Evolutionary conservation across 2,888 invertebrate species (phyloP).

Genomic region (Cryptophagus acutangulus): DNA sequence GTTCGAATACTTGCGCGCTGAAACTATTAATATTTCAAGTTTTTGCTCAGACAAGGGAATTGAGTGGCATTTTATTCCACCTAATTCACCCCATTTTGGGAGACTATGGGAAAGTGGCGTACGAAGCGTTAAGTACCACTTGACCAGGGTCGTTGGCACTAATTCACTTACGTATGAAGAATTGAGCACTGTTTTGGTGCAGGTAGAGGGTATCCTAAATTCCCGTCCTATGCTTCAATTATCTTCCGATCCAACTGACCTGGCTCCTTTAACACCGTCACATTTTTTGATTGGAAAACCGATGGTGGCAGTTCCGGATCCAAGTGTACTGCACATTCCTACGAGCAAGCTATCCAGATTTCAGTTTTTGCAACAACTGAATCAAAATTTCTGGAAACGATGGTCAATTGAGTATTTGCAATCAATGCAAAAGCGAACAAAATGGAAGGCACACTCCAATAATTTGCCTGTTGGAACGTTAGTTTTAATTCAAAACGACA

Average conservation of each 20-base stretch:
- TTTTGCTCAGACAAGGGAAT: neutral
- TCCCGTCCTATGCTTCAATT: slow-evolving; percentile 28
- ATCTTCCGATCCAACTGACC: slow-evolving; percentile 23
- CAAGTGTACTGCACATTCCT: slow-evolving; percentile 4
- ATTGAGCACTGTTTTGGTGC: slow-evolving; percentile 25
- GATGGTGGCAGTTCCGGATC: slow-evolving; percentile 6
- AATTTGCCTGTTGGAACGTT: neutral
- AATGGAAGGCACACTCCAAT: neutral
- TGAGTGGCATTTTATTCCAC: slow-evolving; percentile 31
- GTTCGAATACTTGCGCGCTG: slow-evolving; percentile 5
- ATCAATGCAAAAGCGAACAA: slow-evolving; percentile 2
- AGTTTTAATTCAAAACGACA: neutral
- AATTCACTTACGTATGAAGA: slow-evolving; percentile 27
- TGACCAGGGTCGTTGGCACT: slow-evolving; percentile 25
- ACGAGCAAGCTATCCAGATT: slow-evolving; percentile 6
- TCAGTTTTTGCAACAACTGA: slow-evolving; percentile 9
- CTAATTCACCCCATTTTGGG: slow-evolving; percentile 30
- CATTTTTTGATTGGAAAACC: slow-evolving; percentile 16
- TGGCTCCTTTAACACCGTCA: slow-evolving; percentile 14
- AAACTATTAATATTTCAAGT: neutral
- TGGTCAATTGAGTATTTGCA: slow-evolving; percentile 4
- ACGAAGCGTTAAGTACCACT: slow-evolving; percentile 28
- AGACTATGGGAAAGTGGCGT: slow-evolving; percentile 15
- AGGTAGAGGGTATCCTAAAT: slow-evolving; percentile 32
- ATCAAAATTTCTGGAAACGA: slow-evolving; percentile 5